Evolutionary conservation across 2,888 invertebrate species (phyloP), one percentile per base, ranked within the genome.

Genomic region (Bembecia ichneumoniformis): DNA sequence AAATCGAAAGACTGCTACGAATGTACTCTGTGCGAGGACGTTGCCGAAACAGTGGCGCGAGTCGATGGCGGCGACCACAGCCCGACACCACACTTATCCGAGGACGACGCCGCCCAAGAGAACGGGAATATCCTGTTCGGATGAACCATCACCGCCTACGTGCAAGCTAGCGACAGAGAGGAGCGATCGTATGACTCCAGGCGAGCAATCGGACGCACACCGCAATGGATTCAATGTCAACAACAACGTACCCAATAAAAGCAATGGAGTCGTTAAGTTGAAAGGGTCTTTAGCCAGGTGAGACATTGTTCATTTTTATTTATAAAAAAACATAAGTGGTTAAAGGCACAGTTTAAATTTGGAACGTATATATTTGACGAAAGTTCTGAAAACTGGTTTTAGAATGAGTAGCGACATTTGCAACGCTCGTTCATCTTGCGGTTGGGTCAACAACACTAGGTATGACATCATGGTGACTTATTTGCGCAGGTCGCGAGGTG

Each of bases 1-100:
- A 47, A 86, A 83, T 62, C 60, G 86, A 60, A 86, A 87, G 68
- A 86, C 83, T 78, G 86, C 84, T 50, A 84, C 86, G 2, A 83
- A 78, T 61, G 82, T 83, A 28, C 60, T 87, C 52, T 87, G 86
- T 61, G 82, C 80, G 50, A 80, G 81, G 63, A 86, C 84, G 47
- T 63, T 86, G 71, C 81, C 84, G 54, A 83, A 88, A 73, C 78
- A 87, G 68, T 76, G 82, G 56, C 71, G 62, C 54, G 80, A 83
- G 54, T 54, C 71, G 40, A 63, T 64, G 51, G 60, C 73, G n/a
- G 45, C 50, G 11, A 34, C n/a, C 1, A 63, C 74, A 17, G 68
- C 74, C 36, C 74, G 76, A 36, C 86, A 84, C 55, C 84, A 86
- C 66, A 86, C 86, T 4, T 84, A 84, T 60, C 87, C 86, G 28